A percentile compares a stretch with the other conserved stretches of the same genome.
Evolutionary conservation across 64 coral and sea anemone species (phyloP).

Genomic region (Platygyra sinensis): DNA sequence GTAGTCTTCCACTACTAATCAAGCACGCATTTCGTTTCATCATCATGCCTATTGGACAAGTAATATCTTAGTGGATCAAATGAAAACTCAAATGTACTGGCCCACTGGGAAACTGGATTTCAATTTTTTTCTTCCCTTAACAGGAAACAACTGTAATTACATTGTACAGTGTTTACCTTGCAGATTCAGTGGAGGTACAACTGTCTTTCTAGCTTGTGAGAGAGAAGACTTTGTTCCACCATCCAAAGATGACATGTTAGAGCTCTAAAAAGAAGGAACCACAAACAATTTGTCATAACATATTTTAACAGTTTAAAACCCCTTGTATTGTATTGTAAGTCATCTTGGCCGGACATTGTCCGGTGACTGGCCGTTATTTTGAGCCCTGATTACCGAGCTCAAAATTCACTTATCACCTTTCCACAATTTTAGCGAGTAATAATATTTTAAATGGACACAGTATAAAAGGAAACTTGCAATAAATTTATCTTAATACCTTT

Average conservation of each 20-base stretch:
- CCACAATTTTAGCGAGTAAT: too few relatives aligned
- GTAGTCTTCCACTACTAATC: not conserved
- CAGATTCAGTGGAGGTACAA: slow-evolving; percentile 23
- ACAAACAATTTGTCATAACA: not conserved
- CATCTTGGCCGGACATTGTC: too few relatives aligned
- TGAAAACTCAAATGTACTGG: too few relatives aligned
- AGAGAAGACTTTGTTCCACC: not conserved
- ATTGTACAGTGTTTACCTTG: slow-evolving; percentile 7
- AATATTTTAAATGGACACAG: too few relatives aligned
- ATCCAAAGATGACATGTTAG: slow-evolving; percentile 4
- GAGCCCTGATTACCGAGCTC: too few relatives aligned
- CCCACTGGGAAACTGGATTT: too few relatives aligned
- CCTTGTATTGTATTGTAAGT: too few relatives aligned
- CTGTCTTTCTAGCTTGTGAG: not conserved
- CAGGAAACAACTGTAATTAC: not conserved
- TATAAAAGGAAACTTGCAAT: not conserved
- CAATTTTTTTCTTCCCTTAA: too few relatives aligned
- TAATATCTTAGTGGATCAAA: too few relatives aligned
- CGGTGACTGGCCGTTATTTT: too few relatives aligned
- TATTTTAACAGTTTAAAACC: too few relatives aligned
- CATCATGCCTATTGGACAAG: not conserved
- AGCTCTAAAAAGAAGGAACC: not conserved
- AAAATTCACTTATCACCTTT: too few relatives aligned
- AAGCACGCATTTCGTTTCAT: not conserved
- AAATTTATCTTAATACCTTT: not conserved